Evolutionary conservation across 2,797 vertebrate species (phyloP).

Genomic region (Pterois miles): DNA sequence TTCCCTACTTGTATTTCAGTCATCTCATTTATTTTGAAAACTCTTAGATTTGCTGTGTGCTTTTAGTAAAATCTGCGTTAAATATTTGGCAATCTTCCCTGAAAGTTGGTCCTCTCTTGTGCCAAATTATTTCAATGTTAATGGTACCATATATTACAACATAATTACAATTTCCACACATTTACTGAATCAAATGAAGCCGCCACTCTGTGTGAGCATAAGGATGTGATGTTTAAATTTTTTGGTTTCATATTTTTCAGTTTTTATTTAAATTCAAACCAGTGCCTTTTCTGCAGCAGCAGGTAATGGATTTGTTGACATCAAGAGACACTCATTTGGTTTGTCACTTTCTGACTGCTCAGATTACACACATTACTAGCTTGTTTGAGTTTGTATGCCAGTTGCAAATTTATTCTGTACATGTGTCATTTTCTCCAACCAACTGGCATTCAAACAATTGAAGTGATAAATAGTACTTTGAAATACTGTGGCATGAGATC

Average conservation of each 20-base stretch:
- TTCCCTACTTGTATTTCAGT: conserved; percentile 10
- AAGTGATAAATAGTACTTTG: conserved; percentile 1
- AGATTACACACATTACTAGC: not conserved
- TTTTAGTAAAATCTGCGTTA: not conserved
- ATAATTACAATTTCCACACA: not conserved
- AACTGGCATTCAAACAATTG: conserved; percentile 14
- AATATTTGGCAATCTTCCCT: not conserved
- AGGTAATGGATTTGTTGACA: conserved; percentile 18
- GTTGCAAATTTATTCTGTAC: conserved; percentile 11
- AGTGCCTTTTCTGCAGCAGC: not conserved
- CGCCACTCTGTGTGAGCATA: not conserved
- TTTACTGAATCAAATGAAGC: not conserved
- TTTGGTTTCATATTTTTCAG: not conserved
- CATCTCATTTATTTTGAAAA: not conserved
- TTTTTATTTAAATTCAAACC: not conserved
- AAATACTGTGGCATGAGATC: conserved; percentile 17
- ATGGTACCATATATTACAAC: not conserved
- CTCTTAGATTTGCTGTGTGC: not conserved
- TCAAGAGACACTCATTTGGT: conserved; percentile 16
- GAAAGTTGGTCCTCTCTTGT: not conserved
- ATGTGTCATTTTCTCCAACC: conserved; percentile 21
- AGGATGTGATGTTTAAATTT: not conserved
- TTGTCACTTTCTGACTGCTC: conserved; percentile 9
- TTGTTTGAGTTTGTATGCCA: conserved; percentile 12
- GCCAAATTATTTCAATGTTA: not conserved